Base-by-base conservation (phyloP, 2,888 invertebrate genomes). In the Carabus problematicus region DNA sequence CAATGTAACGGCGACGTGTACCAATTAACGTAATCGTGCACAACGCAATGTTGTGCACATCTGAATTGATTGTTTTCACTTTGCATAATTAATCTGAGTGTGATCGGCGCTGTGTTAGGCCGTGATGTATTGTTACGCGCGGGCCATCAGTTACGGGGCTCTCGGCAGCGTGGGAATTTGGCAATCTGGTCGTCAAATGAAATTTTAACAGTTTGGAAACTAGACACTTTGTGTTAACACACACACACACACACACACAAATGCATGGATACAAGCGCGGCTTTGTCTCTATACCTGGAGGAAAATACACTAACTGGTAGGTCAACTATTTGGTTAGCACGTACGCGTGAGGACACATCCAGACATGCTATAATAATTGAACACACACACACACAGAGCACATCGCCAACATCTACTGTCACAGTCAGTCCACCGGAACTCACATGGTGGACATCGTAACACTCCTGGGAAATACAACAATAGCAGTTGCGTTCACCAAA, bases 11-110 rank as follows among this genome's bases (percentile, higher is more conserved):
- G 52, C 52, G 52, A 47, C 58, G 59, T 66, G 58, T 66, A 66
- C 66, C 66, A 66, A 66, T 66, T 66, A 58, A 66, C 58, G 56
- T 66, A 66, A 66, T 66, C 66, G 56, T 59, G 59, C 47, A n/a
- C n/a, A 59, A 55, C 47, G 40, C 56, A 18, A 29, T 56, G 56
- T 56, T 56, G 56, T 39, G 29, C 59, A 29, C 40, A 40, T n/a
- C 66, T 45, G 14, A 55, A 67, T 67, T 67, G 67, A 67, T 67
- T 58, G 67, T 49, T 63, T 60, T 49, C 67, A 67, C 67, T 67
- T 67, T 67, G 67, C 67, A 67, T 67, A 67, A 66, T 66, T 59
- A 66, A 66, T 66, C 58, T 59, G 62, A 47, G 16, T 42, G 47
- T 62, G 62, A 43, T 62, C 60, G 43, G 60, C 60, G 52, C 52